These are phyloP conservation scores for Cynoglossus semilaevis DNA, from an alignment of 2,113 vertebrate species.

Conservation along the genomic window DNA sequence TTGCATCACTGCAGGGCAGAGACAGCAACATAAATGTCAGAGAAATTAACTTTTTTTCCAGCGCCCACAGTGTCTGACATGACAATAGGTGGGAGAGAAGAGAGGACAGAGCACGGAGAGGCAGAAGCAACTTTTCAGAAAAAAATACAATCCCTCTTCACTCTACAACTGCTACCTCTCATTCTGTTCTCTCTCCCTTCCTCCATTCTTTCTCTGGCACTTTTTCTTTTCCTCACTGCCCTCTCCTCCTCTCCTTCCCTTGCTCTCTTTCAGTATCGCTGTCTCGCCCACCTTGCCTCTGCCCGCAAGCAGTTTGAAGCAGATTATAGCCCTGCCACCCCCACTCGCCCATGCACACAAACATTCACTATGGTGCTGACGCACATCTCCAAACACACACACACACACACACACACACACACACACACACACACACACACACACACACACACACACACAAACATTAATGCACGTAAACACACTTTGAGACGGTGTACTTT, in stretches of 20 bases:
- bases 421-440: no score
- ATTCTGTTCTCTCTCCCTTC: conserved; percentile 10
- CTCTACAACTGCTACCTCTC: conserved; percentile 40
- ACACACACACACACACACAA: conserved; percentile 38
- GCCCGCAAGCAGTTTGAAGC: conserved; percentile 75
- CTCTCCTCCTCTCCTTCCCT: conserved; percentile 34
- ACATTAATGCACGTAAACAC: conserved; percentile 35
- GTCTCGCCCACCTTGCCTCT: conserved; percentile 75
- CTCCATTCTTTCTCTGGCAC: not conserved
- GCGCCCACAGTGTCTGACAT: conserved; percentile 64
- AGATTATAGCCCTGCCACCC: conserved; percentile 76
- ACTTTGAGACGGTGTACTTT: conserved; percentile 59
- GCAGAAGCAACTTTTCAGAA: conserved; percentile 34
- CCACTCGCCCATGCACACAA: conserved; percentile 67
- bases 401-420: conserved; percentile 19
- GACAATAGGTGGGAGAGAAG: conserved; percentile 65
- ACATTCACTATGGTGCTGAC: conserved; percentile 53
- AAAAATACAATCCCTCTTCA: conserved; percentile 30
- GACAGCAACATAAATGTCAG: conserved; percentile 75
- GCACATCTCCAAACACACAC: conserved; percentile 18
- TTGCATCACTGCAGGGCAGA: conserved; percentile 62
- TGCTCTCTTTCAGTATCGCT: conserved; percentile 70
- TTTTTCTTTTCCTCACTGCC: not conserved
- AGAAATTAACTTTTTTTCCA: conserved; percentile 70
- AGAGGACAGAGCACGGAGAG: conserved; percentile 58